Conservation (phyloP, 2,113 vertebrate species). For the rat (Rattus norvegicus) region GRCr8 NC_086038.1:47208001-47208500, state of each 20-base stretch:
- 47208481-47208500: background rate
- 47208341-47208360: background rate
- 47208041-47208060: background rate
- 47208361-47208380: background rate
- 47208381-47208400: background rate
- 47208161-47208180: background rate
- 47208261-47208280: background rate
- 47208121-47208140: conserved; percentile 69
- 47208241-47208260: background rate
- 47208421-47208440: background rate
- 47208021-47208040: background rate
- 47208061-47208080: conserved; percentile 27
- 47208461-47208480: background rate
- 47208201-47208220: background rate
- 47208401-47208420: background rate
- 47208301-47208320: background rate
- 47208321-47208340: background rate
- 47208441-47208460: background rate
- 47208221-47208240: conserved; percentile 40
- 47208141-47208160: conserved; percentile 50
- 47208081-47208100: conserved; percentile 60
- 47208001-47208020: background rate
- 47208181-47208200: conserved; percentile 26
- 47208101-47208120: conserved; percentile 9
- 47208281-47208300: conserved; percentile 22